These are phyloP conservation scores for Exaiptasia diaphana DNA, from an alignment of 64 coral and sea anemone species.

Conservation along the genomic window DNA sequence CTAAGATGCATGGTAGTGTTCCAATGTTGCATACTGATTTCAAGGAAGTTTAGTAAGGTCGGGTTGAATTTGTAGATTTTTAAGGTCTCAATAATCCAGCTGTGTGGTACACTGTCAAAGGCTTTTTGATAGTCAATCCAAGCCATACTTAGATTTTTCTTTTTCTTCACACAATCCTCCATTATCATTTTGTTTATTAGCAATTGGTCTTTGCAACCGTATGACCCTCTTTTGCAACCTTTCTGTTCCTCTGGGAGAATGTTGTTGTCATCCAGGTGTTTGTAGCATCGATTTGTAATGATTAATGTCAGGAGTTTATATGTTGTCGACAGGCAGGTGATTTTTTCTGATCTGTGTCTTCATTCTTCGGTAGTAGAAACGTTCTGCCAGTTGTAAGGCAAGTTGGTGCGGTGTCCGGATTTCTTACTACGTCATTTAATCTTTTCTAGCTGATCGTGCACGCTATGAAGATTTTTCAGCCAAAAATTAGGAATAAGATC, in stretches of 20 bases:
- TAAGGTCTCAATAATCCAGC: not conserved
- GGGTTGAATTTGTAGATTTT: not conserved
- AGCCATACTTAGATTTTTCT: not conserved
- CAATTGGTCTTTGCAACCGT: conserved; percentile 1
- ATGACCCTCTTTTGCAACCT: not conserved
- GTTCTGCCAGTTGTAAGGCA: not conserved
- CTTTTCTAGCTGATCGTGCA: not conserved
- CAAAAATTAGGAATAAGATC: not conserved
- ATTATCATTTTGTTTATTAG: conserved; percentile 26
- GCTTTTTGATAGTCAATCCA: conserved; percentile 28
- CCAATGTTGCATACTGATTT: not conserved
- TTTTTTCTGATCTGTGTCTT: not conserved
- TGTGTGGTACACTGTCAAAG: conserved; percentile 10
- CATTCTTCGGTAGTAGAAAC: not conserved
- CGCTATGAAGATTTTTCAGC: not conserved
- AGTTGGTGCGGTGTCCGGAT: not conserved
- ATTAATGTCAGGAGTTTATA: conserved; percentile 3
- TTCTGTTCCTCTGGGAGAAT: conserved; percentile 27
- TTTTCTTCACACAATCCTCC: not conserved
- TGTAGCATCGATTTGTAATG: not conserved
- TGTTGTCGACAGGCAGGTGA: conserved; percentile 1
- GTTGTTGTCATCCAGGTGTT: not conserved
- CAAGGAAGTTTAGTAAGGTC: not conserved
- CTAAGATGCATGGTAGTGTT: conserved; percentile 1
- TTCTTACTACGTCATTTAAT: conserved; percentile 1